Evolutionary conservation across 2,888 invertebrate genomes (phyloP).

Genomic region (Rotaria macrura): DNA sequence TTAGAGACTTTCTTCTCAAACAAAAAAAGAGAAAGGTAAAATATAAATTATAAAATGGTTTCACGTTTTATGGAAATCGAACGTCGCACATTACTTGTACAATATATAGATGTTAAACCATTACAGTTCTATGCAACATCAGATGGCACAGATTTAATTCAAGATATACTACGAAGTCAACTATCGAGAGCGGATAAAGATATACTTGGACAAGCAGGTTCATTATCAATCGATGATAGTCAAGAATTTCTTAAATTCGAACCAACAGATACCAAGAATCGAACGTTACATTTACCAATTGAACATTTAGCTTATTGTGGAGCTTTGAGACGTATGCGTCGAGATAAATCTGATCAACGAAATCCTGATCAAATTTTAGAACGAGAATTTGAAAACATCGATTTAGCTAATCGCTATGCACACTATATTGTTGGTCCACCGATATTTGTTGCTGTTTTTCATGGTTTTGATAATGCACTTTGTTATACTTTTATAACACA

Average conservation of each 20-base stretch:
- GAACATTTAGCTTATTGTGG: conserved; percentile 21
- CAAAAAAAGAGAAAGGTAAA: no score
- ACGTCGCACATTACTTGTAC: neutral
- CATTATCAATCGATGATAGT: neutral
- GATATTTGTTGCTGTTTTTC: neutral
- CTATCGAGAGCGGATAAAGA: neutral
- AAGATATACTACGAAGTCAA: neutral
- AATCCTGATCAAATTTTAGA: neutral
- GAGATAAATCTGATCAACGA: neutral
- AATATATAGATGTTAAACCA: neutral
- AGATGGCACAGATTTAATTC: conserved; percentile 1
- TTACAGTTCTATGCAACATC: neutral
- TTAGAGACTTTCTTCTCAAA: no score
- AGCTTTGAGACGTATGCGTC: neutral
- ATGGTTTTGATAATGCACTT: conserved; percentile 17
- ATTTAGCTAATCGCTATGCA: conserved; percentile 6
- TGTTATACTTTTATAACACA: conserved; percentile 17
- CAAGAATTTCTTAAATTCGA: conserved; percentile 5
- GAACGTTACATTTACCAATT: conserved; percentile 1
- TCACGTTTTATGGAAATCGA: neutral
- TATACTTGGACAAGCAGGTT: neutral
- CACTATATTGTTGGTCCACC: neutral
- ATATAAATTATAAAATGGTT: neutral
- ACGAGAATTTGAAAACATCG: neutral
- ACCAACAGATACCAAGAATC: neutral